Conservation (phyloP, 2,888 invertebrate genomes). For the Amiota communis region DNA sequence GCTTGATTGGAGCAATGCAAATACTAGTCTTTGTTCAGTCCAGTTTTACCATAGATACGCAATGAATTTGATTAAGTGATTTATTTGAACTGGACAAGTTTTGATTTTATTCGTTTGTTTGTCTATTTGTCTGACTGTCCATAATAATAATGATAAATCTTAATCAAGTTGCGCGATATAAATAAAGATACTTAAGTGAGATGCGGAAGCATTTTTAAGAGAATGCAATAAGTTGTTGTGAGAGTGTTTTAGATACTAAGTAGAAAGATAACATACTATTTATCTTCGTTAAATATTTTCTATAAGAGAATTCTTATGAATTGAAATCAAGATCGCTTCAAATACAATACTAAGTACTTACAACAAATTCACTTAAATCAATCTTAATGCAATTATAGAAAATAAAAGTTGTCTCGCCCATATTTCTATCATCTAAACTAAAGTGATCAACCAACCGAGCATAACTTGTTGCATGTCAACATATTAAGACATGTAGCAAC, state of each 20-base stretch:
- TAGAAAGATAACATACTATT: no score
- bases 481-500: neutral
- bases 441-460: conserved; percentile 31
- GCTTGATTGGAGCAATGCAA: neutral
- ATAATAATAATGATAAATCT: conserved; percentile 21
- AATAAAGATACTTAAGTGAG: conserved; percentile 10
- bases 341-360: neutral
- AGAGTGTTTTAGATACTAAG: no score
- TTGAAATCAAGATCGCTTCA: neutral
- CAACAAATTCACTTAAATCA: neutral
- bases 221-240: neutral
- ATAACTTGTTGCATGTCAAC: conserved; percentile 43
- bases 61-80: conserved; percentile 24
- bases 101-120: conserved; percentile 9
- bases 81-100: conserved; percentile 7
- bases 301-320: no score
- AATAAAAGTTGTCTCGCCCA: conserved; percentile 12
- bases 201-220: conserved; percentile 3
- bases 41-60: neutral
- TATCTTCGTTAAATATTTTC: no score
- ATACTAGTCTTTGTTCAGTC: neutral
- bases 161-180: conserved; percentile 11
- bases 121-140: neutral
- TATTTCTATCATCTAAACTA: conserved; percentile 25
- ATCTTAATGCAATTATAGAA: neutral